Conservation (phyloP, 1,140 invertebrate genomes). For the Prorops nasuta region DNA sequence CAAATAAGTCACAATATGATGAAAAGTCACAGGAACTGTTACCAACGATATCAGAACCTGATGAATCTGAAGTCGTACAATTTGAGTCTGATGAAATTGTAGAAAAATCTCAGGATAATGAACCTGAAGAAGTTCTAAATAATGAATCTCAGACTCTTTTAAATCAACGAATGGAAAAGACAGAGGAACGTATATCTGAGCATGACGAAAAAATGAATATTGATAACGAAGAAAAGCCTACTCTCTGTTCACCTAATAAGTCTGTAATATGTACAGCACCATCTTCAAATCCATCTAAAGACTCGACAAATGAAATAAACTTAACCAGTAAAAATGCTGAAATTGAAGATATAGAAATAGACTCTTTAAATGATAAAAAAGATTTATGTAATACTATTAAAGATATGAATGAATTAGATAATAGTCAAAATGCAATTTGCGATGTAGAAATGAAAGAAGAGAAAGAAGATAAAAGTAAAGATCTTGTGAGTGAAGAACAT, state of each 20-base stretch:
- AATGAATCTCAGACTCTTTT: too few relatives aligned
- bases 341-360: too few relatives aligned
- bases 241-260: too few relatives aligned
- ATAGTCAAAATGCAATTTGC: neutral
- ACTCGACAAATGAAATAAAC: too few relatives aligned
- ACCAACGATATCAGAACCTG: slow-evolving; percentile 20
- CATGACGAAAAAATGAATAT: slow-evolving; percentile 19
- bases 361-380: too few relatives aligned
- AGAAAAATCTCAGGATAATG: too few relatives aligned
- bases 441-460: slow-evolving; percentile 28
- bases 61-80: slow-evolving; percentile 23
- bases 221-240: slow-evolving; percentile 22
- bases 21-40: slow-evolving; percentile 25
- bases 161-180: too few relatives aligned
- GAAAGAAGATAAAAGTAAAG: slow-evolving; percentile 15
- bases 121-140: neutral
- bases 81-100: slow-evolving; percentile 16
- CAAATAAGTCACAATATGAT: slow-evolving; percentile 26
- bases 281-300: too few relatives aligned
- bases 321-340: too few relatives aligned
- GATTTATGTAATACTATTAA: too few relatives aligned
- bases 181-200: slow-evolving; percentile 12
- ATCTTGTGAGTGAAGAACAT: neutral
- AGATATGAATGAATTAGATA: slow-evolving; percentile 4
- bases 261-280: too few relatives aligned